These are phyloP conservation scores for Aphidius colemani DNA, from an alignment of 2,888 invertebrate genomes.

Conservation along the genomic window DNA sequence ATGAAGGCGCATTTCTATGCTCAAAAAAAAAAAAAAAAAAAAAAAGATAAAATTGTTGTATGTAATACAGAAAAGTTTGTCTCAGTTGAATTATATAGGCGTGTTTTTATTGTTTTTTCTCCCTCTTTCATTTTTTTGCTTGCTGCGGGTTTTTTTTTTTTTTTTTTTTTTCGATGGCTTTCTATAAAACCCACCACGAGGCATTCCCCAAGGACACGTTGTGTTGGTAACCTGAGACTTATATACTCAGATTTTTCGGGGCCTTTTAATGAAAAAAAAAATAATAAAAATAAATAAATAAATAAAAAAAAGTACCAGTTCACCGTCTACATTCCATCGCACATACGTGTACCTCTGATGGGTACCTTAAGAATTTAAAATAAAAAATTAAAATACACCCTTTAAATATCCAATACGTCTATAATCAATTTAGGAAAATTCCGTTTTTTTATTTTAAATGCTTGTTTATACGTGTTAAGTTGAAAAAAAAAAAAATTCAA, in stretches of 20 bases:
- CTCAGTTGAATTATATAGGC: no score
- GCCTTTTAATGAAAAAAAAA: slow-evolving; percentile 22
- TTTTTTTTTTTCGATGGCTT: slow-evolving; percentile 19
- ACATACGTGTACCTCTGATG: slow-evolving; percentile 31
- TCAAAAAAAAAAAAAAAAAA: no score
- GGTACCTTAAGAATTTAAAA: slow-evolving; percentile 14
- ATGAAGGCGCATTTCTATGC: neutral
- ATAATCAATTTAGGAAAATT: neutral
- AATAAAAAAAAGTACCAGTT: slow-evolving; percentile 42
- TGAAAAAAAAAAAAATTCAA: no score
- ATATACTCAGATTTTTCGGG: slow-evolving; percentile 43
- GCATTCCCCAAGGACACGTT: slow-evolving; percentile 52
- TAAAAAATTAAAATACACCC: slow-evolving; percentile 12
- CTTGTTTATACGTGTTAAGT: no score
- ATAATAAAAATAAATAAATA: no score
- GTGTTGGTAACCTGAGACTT: slow-evolving; percentile 52
- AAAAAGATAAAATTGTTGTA: no score
- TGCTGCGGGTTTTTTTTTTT: slow-evolving; percentile 3
- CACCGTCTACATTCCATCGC: slow-evolving; percentile 45
- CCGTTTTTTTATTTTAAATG: no score
- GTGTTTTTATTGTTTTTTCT: neutral
- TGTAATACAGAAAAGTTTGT: no score
- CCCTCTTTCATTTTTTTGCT: no score
- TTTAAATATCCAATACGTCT: slow-evolving; percentile 20
- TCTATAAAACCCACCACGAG: slow-evolving; percentile 25